phyloP scores from a whole-genome alignment of 2,797 vertebrate genomes.

The Pipistrellus nathusii region DNA sequence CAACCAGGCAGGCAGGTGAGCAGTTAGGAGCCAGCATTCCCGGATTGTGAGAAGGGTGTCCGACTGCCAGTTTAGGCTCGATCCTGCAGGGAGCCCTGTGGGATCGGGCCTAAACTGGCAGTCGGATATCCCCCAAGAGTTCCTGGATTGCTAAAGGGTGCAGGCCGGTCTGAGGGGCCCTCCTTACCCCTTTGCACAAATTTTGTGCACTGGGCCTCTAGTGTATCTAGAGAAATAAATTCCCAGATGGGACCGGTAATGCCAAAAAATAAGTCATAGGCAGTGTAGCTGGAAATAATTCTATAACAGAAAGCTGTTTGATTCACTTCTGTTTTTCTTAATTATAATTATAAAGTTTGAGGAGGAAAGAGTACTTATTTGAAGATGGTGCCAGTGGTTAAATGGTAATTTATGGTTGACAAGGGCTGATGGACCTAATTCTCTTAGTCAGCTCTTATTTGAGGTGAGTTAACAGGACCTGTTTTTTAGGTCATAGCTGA shows the following conservation, averaged over 20 bases:
- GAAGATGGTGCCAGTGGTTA: neutral
- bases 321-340: neutral
- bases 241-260: neutral
- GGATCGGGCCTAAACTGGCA: too few species aligned
- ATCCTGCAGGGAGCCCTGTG: too few species aligned
- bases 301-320: neutral
- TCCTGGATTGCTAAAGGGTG: too few species aligned
- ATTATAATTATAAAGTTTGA: neutral
- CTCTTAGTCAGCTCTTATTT: neutral
- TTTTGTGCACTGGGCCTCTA: too few species aligned
- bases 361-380: neutral
- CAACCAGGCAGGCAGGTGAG: too few species aligned
- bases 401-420: neutral
- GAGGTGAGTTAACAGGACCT: neutral
- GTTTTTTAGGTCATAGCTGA: neutral
- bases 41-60: too few species aligned
- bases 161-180: too few species aligned
- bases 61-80: too few species aligned
- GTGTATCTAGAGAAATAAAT: neutral
- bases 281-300: neutral
- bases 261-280: neutral
- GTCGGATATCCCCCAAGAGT: too few species aligned
- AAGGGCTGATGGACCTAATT: neutral
- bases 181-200: too few species aligned
- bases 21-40: too few species aligned